Base-by-base conservation (phyloP, 2,888 invertebrate species). In the Eilema caniola region DNA sequence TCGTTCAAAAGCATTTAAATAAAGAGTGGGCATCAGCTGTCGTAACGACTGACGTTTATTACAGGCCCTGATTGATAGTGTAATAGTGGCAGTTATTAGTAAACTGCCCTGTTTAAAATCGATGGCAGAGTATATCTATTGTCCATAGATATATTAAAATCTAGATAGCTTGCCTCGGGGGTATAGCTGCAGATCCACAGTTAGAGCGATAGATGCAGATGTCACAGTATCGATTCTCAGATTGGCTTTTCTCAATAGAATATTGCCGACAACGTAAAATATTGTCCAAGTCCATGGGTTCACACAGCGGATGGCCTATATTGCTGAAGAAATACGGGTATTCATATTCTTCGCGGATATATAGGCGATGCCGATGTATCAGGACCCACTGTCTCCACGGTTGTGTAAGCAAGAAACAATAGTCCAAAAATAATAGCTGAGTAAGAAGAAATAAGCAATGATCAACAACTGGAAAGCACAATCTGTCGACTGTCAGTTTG, bases 41-140 rank as follows among this genome's bases (percentile, higher is more conserved):
- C 72, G 70, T 84, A 82, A 83, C 78, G 73, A 67, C 74, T 69
- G 76, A 72, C 69, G 75, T 78, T 78, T 85, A 83, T 82, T 72
- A 67, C 76, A 57, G 47, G 70, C 73, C 73, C 80, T n/a, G 71
- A 83, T 85, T 83, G 80, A 85, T 85, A 76, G 78, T 74, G 67
- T 84, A 85, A 83, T 85, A 77, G 78, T 74, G 59, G 79, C 77
- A 71, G 69, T 72, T 78, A 84, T 84, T 85, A 86, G 83, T 86
- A 86, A 86, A 86, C 84, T 75, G 79, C 77, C 75, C 77, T 76
- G 74, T 75, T 78, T 74, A 74, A 77, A 76, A 76, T 70, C 81
- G 78, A 83, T 85, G 83, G 81, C 75, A 73, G 79, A 81, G 79
- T 86, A 25, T 11, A 62, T 62, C 41, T 41, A 62, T 62, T 62